Conservation (phyloP, 2,113 vertebrate species). For the Prietella phreatophila region DNA sequence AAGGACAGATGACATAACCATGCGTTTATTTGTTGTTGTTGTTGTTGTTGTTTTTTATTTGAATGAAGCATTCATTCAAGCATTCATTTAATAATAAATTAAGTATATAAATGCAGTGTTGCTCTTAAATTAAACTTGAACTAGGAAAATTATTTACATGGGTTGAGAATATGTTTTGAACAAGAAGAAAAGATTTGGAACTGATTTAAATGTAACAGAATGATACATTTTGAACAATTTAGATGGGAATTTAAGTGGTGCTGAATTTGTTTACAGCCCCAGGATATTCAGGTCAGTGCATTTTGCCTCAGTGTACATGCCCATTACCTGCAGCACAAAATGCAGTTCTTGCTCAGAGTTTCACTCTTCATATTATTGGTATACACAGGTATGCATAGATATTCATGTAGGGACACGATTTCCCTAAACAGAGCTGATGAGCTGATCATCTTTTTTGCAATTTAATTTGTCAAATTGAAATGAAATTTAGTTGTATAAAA, state of each 20-base stretch:
- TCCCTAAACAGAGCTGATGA: constrained; percentile 6
- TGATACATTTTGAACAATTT: background rate
- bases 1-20: background rate
- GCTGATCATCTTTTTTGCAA: background rate
- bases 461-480: constrained; percentile 7
- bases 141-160: background rate
- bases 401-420: background rate
- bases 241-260: background rate
- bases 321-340: background rate
- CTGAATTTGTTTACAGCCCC: background rate
- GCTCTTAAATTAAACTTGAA: background rate
- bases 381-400: background rate
- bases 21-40: background rate
- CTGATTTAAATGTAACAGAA: background rate
- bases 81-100: background rate
- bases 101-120: background rate
- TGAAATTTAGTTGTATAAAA: background rate
- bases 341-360: background rate
- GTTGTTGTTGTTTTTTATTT: background rate
- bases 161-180: background rate
- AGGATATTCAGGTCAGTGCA: background rate
- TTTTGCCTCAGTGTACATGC: background rate
- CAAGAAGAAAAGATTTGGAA: background rate
- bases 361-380: background rate
- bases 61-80: background rate